phyloP scores from a whole-genome alignment of 2,797 vertebrate genomes.

The Mormyrus proboscirostris region DNA sequence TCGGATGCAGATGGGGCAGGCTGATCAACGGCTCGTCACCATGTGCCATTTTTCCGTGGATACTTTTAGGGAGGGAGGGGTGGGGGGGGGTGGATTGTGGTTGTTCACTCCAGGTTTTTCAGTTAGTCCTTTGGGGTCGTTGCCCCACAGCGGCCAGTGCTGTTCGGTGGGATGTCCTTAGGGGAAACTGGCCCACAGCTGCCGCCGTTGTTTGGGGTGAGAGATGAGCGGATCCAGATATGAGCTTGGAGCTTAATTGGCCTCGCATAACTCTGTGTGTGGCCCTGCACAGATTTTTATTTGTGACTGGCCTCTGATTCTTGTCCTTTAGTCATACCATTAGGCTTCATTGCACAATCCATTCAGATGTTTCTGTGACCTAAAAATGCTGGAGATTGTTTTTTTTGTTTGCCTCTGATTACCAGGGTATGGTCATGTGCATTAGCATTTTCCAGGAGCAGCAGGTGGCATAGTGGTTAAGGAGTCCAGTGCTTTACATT shows the following conservation, averaged over 20 bases:
- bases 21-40: constrained; percentile 39
- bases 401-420: not conserved
- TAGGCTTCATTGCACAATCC: not conserved
- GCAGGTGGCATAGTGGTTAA: constrained; percentile 1
- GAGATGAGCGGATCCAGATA: not conserved
- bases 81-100: not conserved
- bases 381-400: not conserved
- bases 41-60: constrained; percentile 38
- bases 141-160: not conserved
- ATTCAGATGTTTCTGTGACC: constrained; percentile 3
- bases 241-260: not conserved
- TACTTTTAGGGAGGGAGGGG: constrained; percentile 16
- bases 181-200: not conserved
- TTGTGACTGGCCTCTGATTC: not conserved
- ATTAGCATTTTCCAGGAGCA: not conserved
- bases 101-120: not conserved
- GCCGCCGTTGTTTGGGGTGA: not conserved
- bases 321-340: not conserved
- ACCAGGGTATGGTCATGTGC: not conserved
- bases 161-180: not conserved
- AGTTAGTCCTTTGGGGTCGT: not conserved
- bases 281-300: not conserved
- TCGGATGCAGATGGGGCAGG: constrained; percentile 40
- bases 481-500: not conserved
- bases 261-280: not conserved